A percentile compares a stretch with the other conserved stretches of the same genome.
These are phyloP conservation scores for Melanaphis sacchari DNA, from an alignment of 1,140 invertebrate genomes.

Conservation along the genomic window DNA sequence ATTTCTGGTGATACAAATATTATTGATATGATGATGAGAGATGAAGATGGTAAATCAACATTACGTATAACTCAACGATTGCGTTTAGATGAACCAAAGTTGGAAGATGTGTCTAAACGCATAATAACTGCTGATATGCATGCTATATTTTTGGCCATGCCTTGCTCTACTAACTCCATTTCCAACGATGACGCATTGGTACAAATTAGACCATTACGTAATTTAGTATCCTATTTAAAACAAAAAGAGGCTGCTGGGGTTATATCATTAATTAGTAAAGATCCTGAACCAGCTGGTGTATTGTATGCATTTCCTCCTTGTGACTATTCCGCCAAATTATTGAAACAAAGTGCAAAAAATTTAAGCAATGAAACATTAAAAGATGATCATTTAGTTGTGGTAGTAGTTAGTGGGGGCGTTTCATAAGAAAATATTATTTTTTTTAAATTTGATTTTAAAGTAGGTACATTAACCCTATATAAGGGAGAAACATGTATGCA, in stretches of 20 bases:
- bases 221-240: conserved; percentile 94
- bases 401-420: conserved; percentile 87
- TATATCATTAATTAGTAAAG: conserved; percentile 88
- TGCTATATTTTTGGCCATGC: conserved; percentile 88
- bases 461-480: background rate
- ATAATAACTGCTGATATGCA: conserved; percentile 86
- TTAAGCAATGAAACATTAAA: conserved; percentile 87
- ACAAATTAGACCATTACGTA: conserved; percentile 89
- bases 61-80: conserved; percentile 92
- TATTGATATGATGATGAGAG: conserved; percentile 92
- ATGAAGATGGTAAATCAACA: conserved; percentile 87
- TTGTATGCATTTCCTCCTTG: conserved; percentile 96
- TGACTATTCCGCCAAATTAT: conserved; percentile 88
- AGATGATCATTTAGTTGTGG: conserved; percentile 93
- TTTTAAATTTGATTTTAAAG: conserved; percentile 64
- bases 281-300: conserved; percentile 87
- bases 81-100: conserved; percentile 90
- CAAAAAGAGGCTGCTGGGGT: conserved; percentile 98
- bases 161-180: conserved; percentile 78
- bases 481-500: background rate
- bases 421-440: conserved; percentile 65
- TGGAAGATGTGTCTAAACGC: conserved; percentile 93
- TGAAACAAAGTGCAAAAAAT: conserved; percentile 87
- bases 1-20: conserved; percentile 94
- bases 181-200: conserved; percentile 80